Evolutionary conservation across 2,113 vertebrate genomes (phyloP).

Genomic region (human): GRCh38 chr4:142050001-142050500

Average conservation of each 20-base stretch:
- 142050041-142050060: not conserved
- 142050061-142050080: not conserved
- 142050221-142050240: not conserved
- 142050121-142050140: not conserved
- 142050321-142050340: not conserved
- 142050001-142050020: not conserved
- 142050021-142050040: not conserved
- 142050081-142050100: not conserved
- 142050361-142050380: not conserved
- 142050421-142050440: constrained; percentile 19
- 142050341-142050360: not conserved
- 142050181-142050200: not conserved
- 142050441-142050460: not conserved
- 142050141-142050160: constrained; percentile 21
- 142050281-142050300: not conserved
- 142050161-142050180: not conserved
- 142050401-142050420: not conserved
- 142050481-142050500: not conserved
- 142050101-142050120: not conserved
- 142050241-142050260: not conserved
- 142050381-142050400: not conserved
- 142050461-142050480: not conserved
- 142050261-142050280: not conserved
- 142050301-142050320: not conserved
- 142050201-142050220: not conserved